A percentile compares a stretch with the other conserved stretches of the same genome.
phyloP scores from a whole-genome alignment of 2,888 invertebrate species.

The Nemotelus nigrinus region DNA sequence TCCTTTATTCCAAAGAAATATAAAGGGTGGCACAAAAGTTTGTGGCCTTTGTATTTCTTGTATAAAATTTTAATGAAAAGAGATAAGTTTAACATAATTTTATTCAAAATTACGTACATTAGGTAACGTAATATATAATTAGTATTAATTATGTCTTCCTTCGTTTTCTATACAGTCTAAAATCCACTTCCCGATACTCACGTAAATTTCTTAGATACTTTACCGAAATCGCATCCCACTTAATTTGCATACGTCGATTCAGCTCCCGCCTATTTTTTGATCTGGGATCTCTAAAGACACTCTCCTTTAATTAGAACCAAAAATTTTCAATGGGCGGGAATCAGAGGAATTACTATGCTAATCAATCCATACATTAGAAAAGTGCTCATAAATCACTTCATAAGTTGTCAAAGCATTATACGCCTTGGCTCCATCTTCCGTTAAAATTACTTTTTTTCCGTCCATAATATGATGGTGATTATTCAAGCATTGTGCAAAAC shows the following conservation, averaged over 20 bases:
- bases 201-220: neutral
- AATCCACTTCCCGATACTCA: neutral
- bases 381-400: too few species aligned
- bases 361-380: neutral
- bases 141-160: too few species aligned
- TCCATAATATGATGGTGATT: neutral
- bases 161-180: too few species aligned
- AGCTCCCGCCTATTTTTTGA: neutral
- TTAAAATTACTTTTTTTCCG: neutral
- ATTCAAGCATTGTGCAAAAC: neutral
- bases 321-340: neutral
- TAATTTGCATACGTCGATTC: neutral
- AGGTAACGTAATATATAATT: too few species aligned
- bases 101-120: too few species aligned
- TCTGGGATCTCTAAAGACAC: too few species aligned
- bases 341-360: neutral
- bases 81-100: too few species aligned
- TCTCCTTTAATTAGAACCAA: neutral
- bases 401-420: neutral
- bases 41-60: too few species aligned
- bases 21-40: too few species aligned
- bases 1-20: too few species aligned
- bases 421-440: neutral
- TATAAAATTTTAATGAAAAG: too few species aligned
- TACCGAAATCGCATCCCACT: neutral